Evolutionary conservation across 2,888 invertebrate genomes (phyloP).

Genomic region (Eledone cirrhosa): DNA sequence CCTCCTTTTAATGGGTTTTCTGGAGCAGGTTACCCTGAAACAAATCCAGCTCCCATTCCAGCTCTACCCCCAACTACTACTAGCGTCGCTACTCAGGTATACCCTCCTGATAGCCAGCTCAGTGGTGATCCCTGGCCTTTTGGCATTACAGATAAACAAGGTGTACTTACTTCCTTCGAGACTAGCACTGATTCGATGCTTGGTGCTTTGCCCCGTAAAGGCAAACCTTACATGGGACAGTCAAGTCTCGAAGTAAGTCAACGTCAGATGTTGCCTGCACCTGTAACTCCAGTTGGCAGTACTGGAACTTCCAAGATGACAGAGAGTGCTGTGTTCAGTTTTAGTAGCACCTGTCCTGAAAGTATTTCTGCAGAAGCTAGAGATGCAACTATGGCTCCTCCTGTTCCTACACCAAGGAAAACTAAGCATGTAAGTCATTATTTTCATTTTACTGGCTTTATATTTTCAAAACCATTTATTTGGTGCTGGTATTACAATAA

Average conservation of each 20-base stretch:
- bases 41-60: slow-evolving; percentile 19
- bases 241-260: slow-evolving; percentile 38
- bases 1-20: slow-evolving; percentile 29
- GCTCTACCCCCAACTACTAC: slow-evolving; percentile 32
- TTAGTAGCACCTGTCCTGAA: slow-evolving; percentile 13
- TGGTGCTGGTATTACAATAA: too few relatives aligned
- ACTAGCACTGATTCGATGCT: slow-evolving; percentile 11
- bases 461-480: too few relatives aligned
- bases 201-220: slow-evolving; percentile 35
- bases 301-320: slow-evolving; percentile 26
- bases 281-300: slow-evolving; percentile 29
- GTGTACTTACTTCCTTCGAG: slow-evolving; percentile 13
- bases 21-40: slow-evolving; percentile 21
- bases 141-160: slow-evolving; percentile 23
- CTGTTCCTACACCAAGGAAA: slow-evolving; percentile 30
- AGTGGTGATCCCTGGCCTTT: background rate
- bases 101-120: slow-evolving; percentile 29
- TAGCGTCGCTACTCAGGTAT: slow-evolving; percentile 33
- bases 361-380: slow-evolving; percentile 1
- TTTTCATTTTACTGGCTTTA: too few relatives aligned
- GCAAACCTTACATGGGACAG: slow-evolving; percentile 51
- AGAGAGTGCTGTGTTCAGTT: slow-evolving; percentile 21
- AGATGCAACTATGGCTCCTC: background rate
- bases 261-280: slow-evolving; percentile 39
- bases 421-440: slow-evolving; percentile 27